A percentile compares a stretch with the other conserved stretches of the same genome.
These are phyloP conservation scores for Callionymus lyra DNA, from an alignment of 2,113 vertebrate genomes.

Conservation along the genomic window DNA sequence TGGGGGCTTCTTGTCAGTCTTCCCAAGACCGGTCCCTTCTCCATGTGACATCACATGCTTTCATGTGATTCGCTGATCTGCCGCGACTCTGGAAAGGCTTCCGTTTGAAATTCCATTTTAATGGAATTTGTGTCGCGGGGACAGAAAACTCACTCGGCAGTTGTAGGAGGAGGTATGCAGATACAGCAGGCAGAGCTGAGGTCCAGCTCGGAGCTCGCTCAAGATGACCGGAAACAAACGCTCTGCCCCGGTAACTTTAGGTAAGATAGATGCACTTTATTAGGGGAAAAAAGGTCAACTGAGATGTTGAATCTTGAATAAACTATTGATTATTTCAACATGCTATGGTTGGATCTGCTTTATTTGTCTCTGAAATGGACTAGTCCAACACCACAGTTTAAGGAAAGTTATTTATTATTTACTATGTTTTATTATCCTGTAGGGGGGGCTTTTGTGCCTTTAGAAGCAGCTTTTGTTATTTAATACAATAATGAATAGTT, in stretches of 20 bases:
- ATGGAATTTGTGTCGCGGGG: conserved; percentile 63
- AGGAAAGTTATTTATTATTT: too few relatives aligned
- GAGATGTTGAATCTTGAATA: too few relatives aligned
- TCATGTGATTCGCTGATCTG: conserved; percentile 71
- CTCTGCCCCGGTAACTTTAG: conserved; percentile 25
- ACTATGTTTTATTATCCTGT: too few relatives aligned
- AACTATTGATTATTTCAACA: too few relatives aligned
- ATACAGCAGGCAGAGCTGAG: conserved; percentile 27
- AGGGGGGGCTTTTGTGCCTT: too few relatives aligned
- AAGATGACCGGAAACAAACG: conserved; percentile 34
- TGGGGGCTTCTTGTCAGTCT: conserved; percentile 25
- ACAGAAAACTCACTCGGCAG: conserved; percentile 59
- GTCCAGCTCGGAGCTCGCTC: conserved; percentile 19
- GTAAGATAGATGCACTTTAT: conserved; percentile 23
- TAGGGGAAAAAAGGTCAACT: too few relatives aligned
- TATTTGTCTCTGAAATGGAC: too few relatives aligned
- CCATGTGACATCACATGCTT: conserved; percentile 76
- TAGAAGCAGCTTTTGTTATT: too few relatives aligned
- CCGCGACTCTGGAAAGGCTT: conserved; percentile 63
- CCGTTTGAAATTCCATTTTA: conserved; percentile 67
- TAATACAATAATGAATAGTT: too few relatives aligned
- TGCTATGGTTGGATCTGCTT: too few relatives aligned
- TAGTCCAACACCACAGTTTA: too few relatives aligned
- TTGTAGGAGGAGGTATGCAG: conserved; percentile 44
- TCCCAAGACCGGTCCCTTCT: conserved; percentile 36